phyloP scores from a whole-genome alignment of 2,888 invertebrate species.

The Atethmia centrago region DNA sequence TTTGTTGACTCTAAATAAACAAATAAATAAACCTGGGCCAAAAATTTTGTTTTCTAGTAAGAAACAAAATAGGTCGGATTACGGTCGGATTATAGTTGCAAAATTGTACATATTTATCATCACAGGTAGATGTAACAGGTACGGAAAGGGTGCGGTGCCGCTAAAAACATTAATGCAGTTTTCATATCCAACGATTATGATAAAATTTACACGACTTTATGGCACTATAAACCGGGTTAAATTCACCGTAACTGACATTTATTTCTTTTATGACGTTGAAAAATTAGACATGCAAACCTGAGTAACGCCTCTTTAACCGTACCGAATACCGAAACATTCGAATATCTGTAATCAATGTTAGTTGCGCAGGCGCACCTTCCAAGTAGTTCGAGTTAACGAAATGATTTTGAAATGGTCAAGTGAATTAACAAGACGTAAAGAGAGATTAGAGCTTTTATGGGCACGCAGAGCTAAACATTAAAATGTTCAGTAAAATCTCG shows the following conservation, averaged over 20 bases:
- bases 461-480: slow-evolving; percentile 52
- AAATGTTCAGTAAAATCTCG: slow-evolving; percentile 60
- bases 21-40: no score
- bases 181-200: neutral
- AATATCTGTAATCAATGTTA: slow-evolving; percentile 81
- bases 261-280: slow-evolving; percentile 65
- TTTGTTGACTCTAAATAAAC: no score
- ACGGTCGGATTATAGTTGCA: neutral
- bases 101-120: neutral
- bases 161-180: neutral
- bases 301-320: slow-evolving; percentile 72
- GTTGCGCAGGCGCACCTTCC: slow-evolving; percentile 62
- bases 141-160: neutral
- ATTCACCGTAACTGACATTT: slow-evolving; percentile 56
- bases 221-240: slow-evolving; percentile 33
- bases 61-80: neutral
- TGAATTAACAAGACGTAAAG: slow-evolving; percentile 85
- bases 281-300: slow-evolving; percentile 71
- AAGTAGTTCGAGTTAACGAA: slow-evolving; percentile 74
- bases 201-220: slow-evolving; percentile 5
- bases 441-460: slow-evolving; percentile 78
- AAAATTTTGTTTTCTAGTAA: neutral
- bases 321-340: slow-evolving; percentile 77
- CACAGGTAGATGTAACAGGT: no score
- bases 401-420: slow-evolving; percentile 86